A percentile compares a stretch with the other conserved stretches of the same genome.
Evolutionary conservation across 2,888 invertebrate genomes (phyloP).

Genomic region (Tiphia femorata): DNA sequence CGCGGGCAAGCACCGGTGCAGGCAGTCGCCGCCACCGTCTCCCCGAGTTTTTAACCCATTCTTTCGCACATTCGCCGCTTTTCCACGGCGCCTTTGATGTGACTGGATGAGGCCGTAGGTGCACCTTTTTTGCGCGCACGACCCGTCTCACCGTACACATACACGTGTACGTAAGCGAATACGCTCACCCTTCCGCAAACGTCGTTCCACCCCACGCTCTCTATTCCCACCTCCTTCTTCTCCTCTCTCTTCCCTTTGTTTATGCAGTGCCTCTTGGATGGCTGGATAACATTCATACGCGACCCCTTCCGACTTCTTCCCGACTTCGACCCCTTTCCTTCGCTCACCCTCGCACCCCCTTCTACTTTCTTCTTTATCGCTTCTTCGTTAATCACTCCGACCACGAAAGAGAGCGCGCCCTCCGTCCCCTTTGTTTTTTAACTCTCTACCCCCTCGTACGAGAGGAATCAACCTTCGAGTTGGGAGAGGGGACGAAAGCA

Average conservation of each 20-base stretch:
- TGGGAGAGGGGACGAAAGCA: background rate
- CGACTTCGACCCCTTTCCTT: constrained; percentile 23
- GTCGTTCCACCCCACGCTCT: background rate
- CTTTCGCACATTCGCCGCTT: constrained; percentile 50
- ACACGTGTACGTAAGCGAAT: constrained; percentile 2
- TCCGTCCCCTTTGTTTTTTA: constrained; percentile 22
- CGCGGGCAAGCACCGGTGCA: constrained; percentile 13
- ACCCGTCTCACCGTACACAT: background rate
- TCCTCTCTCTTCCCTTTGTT: constrained; percentile 7
- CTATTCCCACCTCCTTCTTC: background rate
- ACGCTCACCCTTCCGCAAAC: constrained; percentile 15
- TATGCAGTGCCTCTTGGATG: constrained; percentile 35
- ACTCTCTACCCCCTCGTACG: background rate
- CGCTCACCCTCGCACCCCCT: constrained; percentile 9
- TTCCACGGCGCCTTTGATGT: constrained; percentile 47
- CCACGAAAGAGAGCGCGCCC: constrained; percentile 32
- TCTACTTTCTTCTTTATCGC: constrained; percentile 9
- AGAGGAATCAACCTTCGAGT: background rate
- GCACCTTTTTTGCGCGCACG: background rate
- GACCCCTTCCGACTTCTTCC: constrained; percentile 9
- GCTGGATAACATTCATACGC: constrained; percentile 35
- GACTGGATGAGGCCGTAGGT: constrained; percentile 35
- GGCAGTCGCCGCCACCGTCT: constrained; percentile 31
- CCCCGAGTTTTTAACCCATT: constrained; percentile 54
- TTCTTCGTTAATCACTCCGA: constrained; percentile 36